A percentile compares a stretch with the other conserved stretches of the same genome.
Evolutionary conservation across 2,797 vertebrate genomes (phyloP).

Genomic region (Serranus cabrilla): DNA sequence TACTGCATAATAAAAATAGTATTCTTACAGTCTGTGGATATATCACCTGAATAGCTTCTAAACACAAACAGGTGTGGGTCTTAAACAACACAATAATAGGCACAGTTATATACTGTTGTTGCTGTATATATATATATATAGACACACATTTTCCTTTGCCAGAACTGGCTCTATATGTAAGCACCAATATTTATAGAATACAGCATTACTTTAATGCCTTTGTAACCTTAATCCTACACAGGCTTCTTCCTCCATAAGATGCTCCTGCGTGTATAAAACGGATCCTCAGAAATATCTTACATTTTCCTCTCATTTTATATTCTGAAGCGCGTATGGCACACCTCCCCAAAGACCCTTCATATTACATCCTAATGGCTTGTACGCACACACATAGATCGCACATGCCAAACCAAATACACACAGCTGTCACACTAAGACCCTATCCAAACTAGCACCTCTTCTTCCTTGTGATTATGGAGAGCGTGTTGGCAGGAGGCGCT

Average conservation of each 20-base stretch:
- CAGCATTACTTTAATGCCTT: conserved; percentile 1
- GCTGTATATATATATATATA: no score
- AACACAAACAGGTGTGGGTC: no score
- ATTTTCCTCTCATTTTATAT: conserved; percentile 50
- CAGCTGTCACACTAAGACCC: conserved; percentile 82
- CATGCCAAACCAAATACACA: conserved; percentile 76
- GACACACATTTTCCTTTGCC: background rate
- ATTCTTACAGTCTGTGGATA: no score
- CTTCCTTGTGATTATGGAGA: conserved; percentile 82
- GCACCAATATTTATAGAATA: conserved; percentile 14
- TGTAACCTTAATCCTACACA: conserved; percentile 21
- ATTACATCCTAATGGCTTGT: conserved; percentile 64
- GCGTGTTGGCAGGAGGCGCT: conserved; percentile 78
- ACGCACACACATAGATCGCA: conserved; percentile 44
- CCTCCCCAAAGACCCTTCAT: conserved; percentile 58
- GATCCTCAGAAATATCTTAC: conserved; percentile 24
- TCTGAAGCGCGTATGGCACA: conserved; percentile 39
- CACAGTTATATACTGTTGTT: no score
- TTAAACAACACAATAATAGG: no score
- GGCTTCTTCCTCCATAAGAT: background rate
- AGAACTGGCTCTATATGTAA: conserved; percentile 2
- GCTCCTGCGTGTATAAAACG: conserved; percentile 3
- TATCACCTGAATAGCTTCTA: no score
- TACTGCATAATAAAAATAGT: no score
- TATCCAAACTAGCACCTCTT: conserved; percentile 81